Evolutionary conservation across 2,888 invertebrate genomes (phyloP), one percentile per base, ranked within the genome.

Genomic region (Elgonia sp.): DNA sequence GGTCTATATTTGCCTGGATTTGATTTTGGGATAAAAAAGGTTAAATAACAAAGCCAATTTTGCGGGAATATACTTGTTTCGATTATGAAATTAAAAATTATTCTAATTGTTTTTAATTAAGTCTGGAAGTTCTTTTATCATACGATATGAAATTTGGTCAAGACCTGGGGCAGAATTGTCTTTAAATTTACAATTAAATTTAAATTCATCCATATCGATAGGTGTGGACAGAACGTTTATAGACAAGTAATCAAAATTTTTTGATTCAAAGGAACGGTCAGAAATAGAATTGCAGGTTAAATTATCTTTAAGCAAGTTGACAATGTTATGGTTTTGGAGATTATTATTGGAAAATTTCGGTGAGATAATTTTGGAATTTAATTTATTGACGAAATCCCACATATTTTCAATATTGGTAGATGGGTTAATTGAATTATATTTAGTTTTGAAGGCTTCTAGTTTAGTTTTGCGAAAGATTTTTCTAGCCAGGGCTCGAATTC

Each of bases 161-260:
- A 77, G 6, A 5, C 77, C 67, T n/a, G 79, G 84, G 37, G 80
- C 70, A 39, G 87, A 84, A 53, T 20, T 14, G 20, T 37, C 60
- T 18, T 50, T 53, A 1, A 4, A 5, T 8, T 46, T 12, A 9
- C 21, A 29, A 6, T 21, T 7, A 62, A 14, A 46, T n/a, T 46
- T n/a, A n/a, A 75, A 10, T 50, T 75, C 75, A 3, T 75, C 62
- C 5, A 42, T 12, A 4, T 21, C 46, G 0, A 75, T 75, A 1
- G 21, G 21, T 8, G 14, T 6, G 1, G 70, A 70, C 0, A 70
- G 3, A 8, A 3, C 53, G n/a, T 53, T 7, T 1, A 7, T 1
- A 14, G 10, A 46, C 1, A 12, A 10, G 7, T 29, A 29, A 5
- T 29, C 29, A 29, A 29, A 29, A 29, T 29, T 29, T 29, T 29